Conservation (phyloP, 1,140 invertebrate genomes). For the Drosophila pseudoobscura region DNA sequence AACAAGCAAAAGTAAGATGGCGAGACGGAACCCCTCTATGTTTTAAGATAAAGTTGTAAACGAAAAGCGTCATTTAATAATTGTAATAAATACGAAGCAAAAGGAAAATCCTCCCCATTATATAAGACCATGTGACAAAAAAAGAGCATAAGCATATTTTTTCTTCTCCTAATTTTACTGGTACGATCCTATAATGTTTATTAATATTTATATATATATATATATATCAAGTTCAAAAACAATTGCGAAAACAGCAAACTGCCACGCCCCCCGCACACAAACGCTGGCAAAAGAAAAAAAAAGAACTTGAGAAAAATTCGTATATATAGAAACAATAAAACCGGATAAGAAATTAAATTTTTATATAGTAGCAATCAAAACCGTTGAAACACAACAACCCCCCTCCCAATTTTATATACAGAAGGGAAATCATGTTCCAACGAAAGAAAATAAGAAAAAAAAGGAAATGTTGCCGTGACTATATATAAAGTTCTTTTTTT, state of each 20-base stretch:
- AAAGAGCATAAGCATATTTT: conserved; percentile 41
- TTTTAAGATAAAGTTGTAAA: conserved; percentile 75
- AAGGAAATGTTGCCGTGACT: background rate
- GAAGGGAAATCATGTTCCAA: conserved; percentile 2
- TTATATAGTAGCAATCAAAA: conserved; percentile 28
- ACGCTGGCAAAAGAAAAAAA: conserved; percentile 13
- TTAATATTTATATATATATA: conserved; percentile 61
- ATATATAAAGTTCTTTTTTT: conserved; percentile 7
- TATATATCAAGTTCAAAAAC: conserved; percentile 49
- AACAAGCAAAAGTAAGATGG: conserved; percentile 63
- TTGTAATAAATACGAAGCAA: conserved; percentile 53
- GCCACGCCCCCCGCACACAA: conserved; percentile 36
- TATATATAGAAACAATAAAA: conserved; percentile 42
- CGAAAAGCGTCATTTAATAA: conserved; percentile 71
- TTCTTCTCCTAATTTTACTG: conserved; percentile 60
- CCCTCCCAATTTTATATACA: conserved; percentile 4
- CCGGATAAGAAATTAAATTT: conserved; percentile 27
- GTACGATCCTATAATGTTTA: conserved; percentile 72
- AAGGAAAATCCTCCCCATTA: conserved; percentile 35
- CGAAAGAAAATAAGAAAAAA: no score
- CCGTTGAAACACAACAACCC: background rate
- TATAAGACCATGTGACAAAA: conserved; percentile 46
- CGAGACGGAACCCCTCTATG: conserved; percentile 40
- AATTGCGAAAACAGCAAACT: conserved; percentile 48
- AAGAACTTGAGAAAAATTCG: conserved; percentile 10